These are phyloP conservation scores for Eutrigla gurnardus DNA, from an alignment of 2,797 vertebrate genomes.

Conservation along the genomic window DNA sequence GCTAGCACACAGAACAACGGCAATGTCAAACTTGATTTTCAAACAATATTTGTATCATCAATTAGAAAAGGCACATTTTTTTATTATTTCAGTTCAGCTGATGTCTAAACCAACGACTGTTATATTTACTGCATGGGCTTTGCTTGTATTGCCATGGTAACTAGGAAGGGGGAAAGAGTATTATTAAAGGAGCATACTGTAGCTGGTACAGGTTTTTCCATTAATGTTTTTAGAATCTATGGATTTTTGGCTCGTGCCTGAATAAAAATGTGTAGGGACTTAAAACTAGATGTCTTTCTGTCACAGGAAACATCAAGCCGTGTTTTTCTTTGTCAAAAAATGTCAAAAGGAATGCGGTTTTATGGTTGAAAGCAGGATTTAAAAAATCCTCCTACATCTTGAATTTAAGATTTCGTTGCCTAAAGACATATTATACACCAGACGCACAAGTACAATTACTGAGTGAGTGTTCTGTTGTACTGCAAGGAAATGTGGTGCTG, in stretches of 20 bases:
- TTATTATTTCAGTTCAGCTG: slow-evolving; percentile 10
- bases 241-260: background rate
- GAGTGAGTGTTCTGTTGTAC: slow-evolving; percentile 6
- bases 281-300: background rate
- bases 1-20: slow-evolving; percentile 18
- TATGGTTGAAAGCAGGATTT: background rate
- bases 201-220: background rate
- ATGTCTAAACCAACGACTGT: slow-evolving; percentile 16
- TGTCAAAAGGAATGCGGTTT: background rate
- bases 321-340: background rate
- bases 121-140: slow-evolving; percentile 2
- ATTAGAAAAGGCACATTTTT: slow-evolving; percentile 16
- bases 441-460: background rate
- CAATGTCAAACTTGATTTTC: slow-evolving; percentile 29
- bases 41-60: slow-evolving; percentile 35
- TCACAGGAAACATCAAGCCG: background rate
- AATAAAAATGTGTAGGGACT: background rate
- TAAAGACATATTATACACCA: slow-evolving; percentile 2
- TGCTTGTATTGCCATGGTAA: slow-evolving; percentile 4
- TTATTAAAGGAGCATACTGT: background rate
- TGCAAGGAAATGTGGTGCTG: background rate
- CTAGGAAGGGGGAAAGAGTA: background rate
- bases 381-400: slow-evolving; percentile 1
- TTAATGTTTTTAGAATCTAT: slow-evolving; percentile 1
- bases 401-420: slow-evolving; percentile 1